Percentiles rank a stretch among this genome's conserved stretches.
Conservation (phyloP, 30 jellyfish, hydroid and myxozoan genomes). For the Aurelia sp. region DNA sequence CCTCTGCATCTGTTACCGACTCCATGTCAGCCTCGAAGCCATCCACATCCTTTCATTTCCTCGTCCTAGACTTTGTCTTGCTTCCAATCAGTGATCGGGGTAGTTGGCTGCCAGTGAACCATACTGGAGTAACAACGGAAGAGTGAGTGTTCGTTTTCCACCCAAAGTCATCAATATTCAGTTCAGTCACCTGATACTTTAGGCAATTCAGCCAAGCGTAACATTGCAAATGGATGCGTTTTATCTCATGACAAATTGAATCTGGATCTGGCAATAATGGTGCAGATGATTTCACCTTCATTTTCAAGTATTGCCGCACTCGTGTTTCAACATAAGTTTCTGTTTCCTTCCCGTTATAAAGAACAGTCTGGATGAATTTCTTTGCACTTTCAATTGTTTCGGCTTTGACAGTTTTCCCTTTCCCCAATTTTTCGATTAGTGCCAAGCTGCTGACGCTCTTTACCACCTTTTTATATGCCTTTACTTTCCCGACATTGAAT, state of each 20-base stretch:
- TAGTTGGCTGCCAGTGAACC: too few species aligned
- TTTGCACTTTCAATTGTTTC: constrained; percentile 8
- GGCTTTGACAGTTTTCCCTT: background rate
- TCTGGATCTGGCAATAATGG: constrained; percentile 23
- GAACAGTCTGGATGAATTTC: background rate
- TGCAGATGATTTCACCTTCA: constrained; percentile 27
- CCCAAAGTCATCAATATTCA: background rate
- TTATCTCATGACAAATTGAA: background rate
- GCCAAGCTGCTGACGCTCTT: background rate
- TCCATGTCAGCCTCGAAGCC: too few species aligned
- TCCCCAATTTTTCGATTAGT: constrained; percentile 8
- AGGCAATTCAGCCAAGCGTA: constrained; percentile 14
- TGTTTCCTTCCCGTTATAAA: constrained; percentile 10
- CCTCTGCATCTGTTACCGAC: too few species aligned
- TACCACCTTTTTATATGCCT: background rate
- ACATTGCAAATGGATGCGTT: constrained; percentile 30
- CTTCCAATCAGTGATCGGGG: too few species aligned
- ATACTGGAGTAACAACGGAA: too few species aligned
- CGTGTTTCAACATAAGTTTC: background rate
- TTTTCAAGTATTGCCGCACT: constrained; percentile 13
- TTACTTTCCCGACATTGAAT: background rate
- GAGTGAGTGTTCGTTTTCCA: constrained; percentile 2
- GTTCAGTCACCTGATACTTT: background rate
- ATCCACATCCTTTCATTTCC: too few species aligned
- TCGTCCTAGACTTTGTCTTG: too few species aligned